phyloP scores from a whole-genome alignment of 2,888 invertebrate species.

The Flexamia atlantica region DNA sequence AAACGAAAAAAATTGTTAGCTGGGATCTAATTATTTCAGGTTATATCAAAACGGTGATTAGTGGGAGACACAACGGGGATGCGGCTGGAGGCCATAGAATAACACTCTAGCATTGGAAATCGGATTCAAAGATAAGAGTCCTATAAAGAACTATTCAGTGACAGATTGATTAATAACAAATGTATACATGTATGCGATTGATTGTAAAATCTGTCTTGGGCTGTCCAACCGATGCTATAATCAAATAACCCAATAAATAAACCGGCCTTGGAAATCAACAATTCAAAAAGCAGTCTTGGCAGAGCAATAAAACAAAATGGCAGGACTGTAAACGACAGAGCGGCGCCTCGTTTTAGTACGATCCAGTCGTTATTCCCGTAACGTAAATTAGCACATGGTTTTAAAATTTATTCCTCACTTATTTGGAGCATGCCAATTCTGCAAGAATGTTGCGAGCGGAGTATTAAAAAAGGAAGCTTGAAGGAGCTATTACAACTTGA shows the following conservation, averaged over 20 bases:
- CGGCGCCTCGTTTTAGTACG: background rate
- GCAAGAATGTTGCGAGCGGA: too few relatives aligned
- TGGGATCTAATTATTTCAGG: too few relatives aligned
- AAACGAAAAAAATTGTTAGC: too few relatives aligned
- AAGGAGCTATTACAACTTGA: too few relatives aligned
- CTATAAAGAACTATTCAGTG: background rate
- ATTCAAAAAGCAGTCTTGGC: slow-evolving; percentile 24
- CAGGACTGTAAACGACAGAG: background rate
- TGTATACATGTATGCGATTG: slow-evolving; percentile 8
- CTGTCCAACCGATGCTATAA: background rate
- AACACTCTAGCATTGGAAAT: too few relatives aligned
- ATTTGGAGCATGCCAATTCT: too few relatives aligned
- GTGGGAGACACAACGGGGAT: too few relatives aligned
- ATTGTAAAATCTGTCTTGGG: background rate
- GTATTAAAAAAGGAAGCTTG: too few relatives aligned
- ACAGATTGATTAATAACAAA: slow-evolving; percentile 11
- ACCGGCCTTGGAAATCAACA: slow-evolving; percentile 20
- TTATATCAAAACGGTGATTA: too few relatives aligned
- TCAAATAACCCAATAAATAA: slow-evolving; percentile 29
- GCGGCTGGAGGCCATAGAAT: too few relatives aligned
- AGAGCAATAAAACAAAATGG: slow-evolving; percentile 45
- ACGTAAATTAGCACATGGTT: background rate
- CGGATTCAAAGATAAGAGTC: too few relatives aligned
- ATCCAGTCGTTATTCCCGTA: background rate
- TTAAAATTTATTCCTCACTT: too few relatives aligned